A percentile compares a stretch with the other conserved stretches of the same genome.
Conservation (phyloP, 2,888 invertebrate genomes). For the Chloroclystis v-ata region DNA sequence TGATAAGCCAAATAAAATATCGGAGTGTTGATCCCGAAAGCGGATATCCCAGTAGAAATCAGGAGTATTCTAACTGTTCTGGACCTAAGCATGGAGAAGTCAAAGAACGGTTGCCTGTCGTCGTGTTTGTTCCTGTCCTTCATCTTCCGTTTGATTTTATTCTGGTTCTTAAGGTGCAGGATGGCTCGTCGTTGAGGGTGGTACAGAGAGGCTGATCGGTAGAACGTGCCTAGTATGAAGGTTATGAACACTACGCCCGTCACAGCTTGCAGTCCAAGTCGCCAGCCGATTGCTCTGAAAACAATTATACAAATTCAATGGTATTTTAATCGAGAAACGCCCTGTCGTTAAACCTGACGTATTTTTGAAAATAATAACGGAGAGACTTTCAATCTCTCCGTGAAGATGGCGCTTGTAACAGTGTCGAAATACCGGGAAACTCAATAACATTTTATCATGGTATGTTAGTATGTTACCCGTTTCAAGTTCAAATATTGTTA, state of each 20-base stretch:
- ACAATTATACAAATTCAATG: too few species aligned
- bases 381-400: too few species aligned
- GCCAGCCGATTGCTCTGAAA: constrained; percentile 87
- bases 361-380: too few species aligned
- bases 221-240: constrained; percentile 91
- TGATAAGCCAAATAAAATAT: constrained; percentile 90
- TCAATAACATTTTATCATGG: too few species aligned
- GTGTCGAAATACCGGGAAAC: too few species aligned
- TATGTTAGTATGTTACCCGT: too few species aligned
- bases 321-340: too few species aligned
- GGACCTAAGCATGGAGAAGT: constrained; percentile 89
- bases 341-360: too few species aligned
- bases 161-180: constrained; percentile 91
- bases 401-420: too few species aligned
- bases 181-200: constrained; percentile 92
- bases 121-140: constrained; percentile 87
- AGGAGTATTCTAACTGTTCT: constrained; percentile 90
- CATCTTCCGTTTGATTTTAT: constrained; percentile 84
- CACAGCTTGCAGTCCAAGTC: constrained; percentile 89
- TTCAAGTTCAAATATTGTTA: too few species aligned
- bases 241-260: constrained; percentile 90
- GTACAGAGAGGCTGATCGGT: constrained; percentile 91
- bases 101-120: constrained; percentile 90
- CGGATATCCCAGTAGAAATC: constrained; percentile 86
- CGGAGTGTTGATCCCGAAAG: constrained; percentile 91